Conservation (phyloP, 2,888 invertebrate species). For the Acheta domesticus region DNA sequence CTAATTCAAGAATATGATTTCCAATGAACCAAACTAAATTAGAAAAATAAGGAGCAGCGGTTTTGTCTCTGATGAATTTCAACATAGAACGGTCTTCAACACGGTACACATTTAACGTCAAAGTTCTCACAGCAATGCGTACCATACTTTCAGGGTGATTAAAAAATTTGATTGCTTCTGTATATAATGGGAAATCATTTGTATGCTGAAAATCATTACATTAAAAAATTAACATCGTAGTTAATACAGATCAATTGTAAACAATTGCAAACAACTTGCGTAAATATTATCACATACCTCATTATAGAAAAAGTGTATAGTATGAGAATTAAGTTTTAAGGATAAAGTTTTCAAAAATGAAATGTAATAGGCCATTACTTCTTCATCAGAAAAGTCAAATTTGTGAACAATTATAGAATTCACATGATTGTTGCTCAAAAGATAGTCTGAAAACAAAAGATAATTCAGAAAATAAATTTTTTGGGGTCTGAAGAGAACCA, state of each 20-base stretch:
- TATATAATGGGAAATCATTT: constrained; percentile 97
- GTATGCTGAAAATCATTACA: constrained; percentile 69
- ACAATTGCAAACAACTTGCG: constrained; percentile 24
- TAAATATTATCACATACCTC: constrained; percentile 63
- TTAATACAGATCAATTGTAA: not conserved
- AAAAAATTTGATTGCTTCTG: constrained; percentile 98
- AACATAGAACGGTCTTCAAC: constrained; percentile 95
- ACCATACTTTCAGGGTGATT: constrained; percentile 99
- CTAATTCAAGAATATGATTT: constrained; percentile 92
- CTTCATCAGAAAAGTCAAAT: constrained; percentile 99
- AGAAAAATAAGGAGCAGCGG: constrained; percentile 97
- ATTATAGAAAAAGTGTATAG: constrained; percentile 99
- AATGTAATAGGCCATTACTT: constrained; percentile 99
- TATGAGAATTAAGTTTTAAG: constrained; percentile 93
- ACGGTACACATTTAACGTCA: constrained; percentile 94
- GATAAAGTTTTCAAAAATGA: constrained; percentile 98
- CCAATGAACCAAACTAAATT: constrained; percentile 99
- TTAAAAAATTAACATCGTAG: not conserved
- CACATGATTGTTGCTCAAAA: constrained; percentile 98
- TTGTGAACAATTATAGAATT: constrained; percentile 99
- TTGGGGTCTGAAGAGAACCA: no score
- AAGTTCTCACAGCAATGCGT: constrained; percentile 94
- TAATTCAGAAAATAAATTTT: not conserved
- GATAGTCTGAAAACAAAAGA: constrained; percentile 77
- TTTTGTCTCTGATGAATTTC: constrained; percentile 90